A percentile compares a stretch with the other conserved stretches of the same genome.
phyloP scores from a whole-genome alignment of 2,113 vertebrate species.

The Emydocephalus ijimae region DNA sequence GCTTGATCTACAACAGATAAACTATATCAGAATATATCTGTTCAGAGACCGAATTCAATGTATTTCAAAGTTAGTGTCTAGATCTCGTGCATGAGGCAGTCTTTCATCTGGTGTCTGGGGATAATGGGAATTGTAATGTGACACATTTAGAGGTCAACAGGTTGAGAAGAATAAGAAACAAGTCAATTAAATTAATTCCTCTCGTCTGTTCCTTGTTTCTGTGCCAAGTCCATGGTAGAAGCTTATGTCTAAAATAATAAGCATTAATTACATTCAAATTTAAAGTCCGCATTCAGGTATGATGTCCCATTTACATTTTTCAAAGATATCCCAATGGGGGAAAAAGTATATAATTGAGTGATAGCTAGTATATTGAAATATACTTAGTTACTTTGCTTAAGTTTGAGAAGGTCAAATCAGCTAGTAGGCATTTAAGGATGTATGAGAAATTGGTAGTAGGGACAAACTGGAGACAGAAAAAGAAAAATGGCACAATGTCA shows the following conservation, averaged over 20 bases:
- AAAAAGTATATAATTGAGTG: background rate
- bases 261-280: background rate
- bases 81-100: background rate
- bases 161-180: background rate
- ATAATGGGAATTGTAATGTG: background rate
- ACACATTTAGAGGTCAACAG: background rate
- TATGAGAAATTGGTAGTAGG: background rate
- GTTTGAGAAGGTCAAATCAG: background rate
- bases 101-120: background rate
- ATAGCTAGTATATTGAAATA: too few species aligned
- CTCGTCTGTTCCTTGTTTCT: background rate
- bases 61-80: background rate
- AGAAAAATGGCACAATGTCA: background rate
- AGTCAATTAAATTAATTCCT: background rate
- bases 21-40: background rate
- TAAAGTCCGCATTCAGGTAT: background rate
- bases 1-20: constrained; percentile 11
- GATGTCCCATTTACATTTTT: background rate
- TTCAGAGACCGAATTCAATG: background rate
- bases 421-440: background rate
- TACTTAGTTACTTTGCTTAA: background rate
- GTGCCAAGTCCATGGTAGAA: background rate
- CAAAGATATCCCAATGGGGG: background rate
- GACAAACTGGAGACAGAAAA: background rate
- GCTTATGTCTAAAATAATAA: background rate